Evolutionary conservation across 2,888 invertebrate genomes (phyloP), one percentile per base, ranked within the genome.

Genomic region (Epirrhoe tristata): DNA sequence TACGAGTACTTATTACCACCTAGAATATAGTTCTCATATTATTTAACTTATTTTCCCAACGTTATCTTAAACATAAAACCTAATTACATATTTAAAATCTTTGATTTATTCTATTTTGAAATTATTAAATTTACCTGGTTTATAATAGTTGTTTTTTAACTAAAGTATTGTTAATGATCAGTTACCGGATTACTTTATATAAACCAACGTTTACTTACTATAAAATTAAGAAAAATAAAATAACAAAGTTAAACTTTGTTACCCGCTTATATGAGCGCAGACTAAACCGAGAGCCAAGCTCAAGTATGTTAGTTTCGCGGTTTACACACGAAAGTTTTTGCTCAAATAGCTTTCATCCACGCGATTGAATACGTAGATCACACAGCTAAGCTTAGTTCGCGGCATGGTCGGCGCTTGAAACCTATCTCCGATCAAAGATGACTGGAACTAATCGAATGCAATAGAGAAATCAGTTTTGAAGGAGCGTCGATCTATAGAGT

Each of bases 391-490:
- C 39, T 43, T 43, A 43, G 12, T 36, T 36, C 10, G 36, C 8
- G 10, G 10, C 12, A 12, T 43, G 39, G 12, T 43, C 5, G 12
- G 39, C 12, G 39, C 12, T 43, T 10, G 10, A 36, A 36, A 43
- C 39, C 39, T 43, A 24, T 24, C 24, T 24, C 24, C 3, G 3
- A 24, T 14, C 6, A 48, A 16, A 48, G 14, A 3, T 12, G 14
- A 16, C 4, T 14, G 14, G 6, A 16, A 14, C 5, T 48, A 97
- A 94, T 97, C 98, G 89, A 98, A 97, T 56, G 96, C 97, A 84
- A 98, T 97, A 74, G 97, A 97, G 94, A 98, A 98, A 91, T 98
- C 98, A 66, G 98, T 98, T 91, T 98, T 98, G 91, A 98, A 98
- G 68, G 97, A 97, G 84, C 98, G 95, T 70, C 97, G 94, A 87